Evolutionary conservation across 2,113 vertebrate species (phyloP).

Genomic region (Burhinus bistriatus): DNA sequence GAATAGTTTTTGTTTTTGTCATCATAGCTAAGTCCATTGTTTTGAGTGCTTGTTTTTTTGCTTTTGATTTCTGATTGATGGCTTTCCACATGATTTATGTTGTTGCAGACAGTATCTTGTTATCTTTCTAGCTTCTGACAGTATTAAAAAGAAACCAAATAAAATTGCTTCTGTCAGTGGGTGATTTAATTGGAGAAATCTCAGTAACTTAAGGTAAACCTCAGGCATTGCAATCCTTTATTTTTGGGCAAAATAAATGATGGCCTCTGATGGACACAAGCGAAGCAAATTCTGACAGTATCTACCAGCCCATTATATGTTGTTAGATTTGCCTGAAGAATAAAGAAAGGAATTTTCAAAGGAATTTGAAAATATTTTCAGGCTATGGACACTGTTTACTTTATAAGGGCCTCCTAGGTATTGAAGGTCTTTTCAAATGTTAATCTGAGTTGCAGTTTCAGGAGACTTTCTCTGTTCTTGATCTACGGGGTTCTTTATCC

Average conservation of each 20-base stretch:
- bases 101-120: slow-evolving; percentile 37
- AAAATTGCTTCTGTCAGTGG: slow-evolving; percentile 61
- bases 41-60: background rate
- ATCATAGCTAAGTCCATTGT: background rate
- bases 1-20: background rate
- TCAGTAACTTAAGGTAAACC: slow-evolving; percentile 59
- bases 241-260: slow-evolving; percentile 48
- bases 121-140: slow-evolving; percentile 50
- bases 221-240: slow-evolving; percentile 21
- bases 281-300: slow-evolving; percentile 8
- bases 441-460: background rate
- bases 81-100: slow-evolving; percentile 53
- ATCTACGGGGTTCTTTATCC: background rate
- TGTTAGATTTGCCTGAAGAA: slow-evolving; percentile 7
- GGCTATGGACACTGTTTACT: background rate
- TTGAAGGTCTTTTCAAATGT: slow-evolving; percentile 26
- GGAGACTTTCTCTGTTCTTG: background rate
- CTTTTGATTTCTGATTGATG: slow-evolving; percentile 35
- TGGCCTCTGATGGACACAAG: background rate
- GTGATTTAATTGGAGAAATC: slow-evolving; percentile 67
- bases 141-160: slow-evolving; percentile 46
- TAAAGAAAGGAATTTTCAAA: slow-evolving; percentile 12
- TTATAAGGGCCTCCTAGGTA: background rate
- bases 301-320: background rate
- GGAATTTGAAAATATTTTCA: background rate